phyloP scores from a whole-genome alignment of 2,113 vertebrate species.

The Onychostoma macrolepis region DNA sequence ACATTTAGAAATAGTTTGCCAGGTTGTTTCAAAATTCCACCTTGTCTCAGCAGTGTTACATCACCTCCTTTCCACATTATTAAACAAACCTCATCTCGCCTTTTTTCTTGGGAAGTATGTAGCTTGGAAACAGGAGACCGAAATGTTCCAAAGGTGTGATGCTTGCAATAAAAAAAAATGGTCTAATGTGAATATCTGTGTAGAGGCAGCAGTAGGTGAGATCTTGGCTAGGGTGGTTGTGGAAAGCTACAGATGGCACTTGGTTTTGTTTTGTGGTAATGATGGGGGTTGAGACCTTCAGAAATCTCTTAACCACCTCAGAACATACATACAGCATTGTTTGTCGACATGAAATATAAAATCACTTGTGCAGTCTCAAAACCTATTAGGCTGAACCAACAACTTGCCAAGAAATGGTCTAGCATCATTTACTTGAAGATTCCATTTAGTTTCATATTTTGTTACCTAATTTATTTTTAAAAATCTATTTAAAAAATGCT shows the following conservation, averaged over 20 bases:
- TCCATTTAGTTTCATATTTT: neutral
- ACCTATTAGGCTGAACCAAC: neutral
- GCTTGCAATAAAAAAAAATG: neutral
- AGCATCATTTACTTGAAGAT: neutral
- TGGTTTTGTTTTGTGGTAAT: slow-evolving; percentile 5
- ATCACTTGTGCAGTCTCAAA: neutral
- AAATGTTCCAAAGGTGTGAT: neutral
- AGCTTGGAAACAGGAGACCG: neutral
- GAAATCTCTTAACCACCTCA: neutral
- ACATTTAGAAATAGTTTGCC: slow-evolving; percentile 24
- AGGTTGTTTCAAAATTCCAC: neutral
- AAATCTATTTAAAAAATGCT: neutral
- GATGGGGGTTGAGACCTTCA: neutral
- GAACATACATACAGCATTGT: neutral
- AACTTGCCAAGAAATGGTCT: neutral
- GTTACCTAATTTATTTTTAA: neutral
- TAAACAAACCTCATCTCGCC: neutral
- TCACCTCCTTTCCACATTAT: slow-evolving; percentile 5
- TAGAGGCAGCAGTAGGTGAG: slow-evolving; percentile 25
- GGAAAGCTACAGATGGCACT: slow-evolving; percentile 35
- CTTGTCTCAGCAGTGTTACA: slow-evolving; percentile 29
- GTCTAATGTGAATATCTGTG: slow-evolving; percentile 26
- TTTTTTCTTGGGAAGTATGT: neutral
- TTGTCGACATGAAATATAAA: neutral
- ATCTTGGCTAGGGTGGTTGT: slow-evolving; percentile 32